These are phyloP conservation scores for Akabosia matsudoensis DNA, from an alignment of 1,140 invertebrate species.

Conservation along the genomic window DNA sequence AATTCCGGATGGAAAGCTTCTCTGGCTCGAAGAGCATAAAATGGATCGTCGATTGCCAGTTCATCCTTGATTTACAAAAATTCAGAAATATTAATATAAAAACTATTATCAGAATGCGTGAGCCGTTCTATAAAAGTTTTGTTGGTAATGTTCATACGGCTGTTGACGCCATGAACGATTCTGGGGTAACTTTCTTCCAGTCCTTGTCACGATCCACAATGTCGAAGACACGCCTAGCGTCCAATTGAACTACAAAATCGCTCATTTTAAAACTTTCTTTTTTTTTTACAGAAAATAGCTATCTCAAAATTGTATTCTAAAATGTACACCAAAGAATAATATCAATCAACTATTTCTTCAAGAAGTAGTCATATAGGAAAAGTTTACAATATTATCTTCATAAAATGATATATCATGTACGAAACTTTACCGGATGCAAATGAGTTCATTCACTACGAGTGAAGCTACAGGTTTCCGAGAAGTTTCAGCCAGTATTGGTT, in stretches of 20 bases:
- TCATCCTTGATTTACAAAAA: neutral
- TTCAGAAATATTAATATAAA: neutral
- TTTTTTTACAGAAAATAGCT: neutral
- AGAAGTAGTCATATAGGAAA: too few relatives aligned
- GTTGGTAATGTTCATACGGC: neutral
- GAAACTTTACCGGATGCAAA: too few relatives aligned
- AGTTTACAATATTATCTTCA: too few relatives aligned
- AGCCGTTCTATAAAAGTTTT: too few relatives aligned
- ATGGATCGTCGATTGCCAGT: neutral
- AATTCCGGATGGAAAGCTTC: neutral
- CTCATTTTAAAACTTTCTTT: neutral
- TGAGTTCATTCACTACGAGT: too few relatives aligned
- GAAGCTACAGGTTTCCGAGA: too few relatives aligned
- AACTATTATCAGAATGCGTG: neutral
- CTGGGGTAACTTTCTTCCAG: neutral
- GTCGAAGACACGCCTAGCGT: neutral
- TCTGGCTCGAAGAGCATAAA: neutral
- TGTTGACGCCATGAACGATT: neutral
- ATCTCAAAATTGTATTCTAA: neutral
- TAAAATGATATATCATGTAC: too few relatives aligned
- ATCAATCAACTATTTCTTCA: too few relatives aligned
- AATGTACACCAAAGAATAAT: neutral
- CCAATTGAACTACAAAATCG: neutral
- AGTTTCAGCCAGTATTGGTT: too few relatives aligned
- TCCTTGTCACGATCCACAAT: neutral